Conservation (phyloP, 2,888 invertebrate species). For the Eudemis profundana region DNA sequence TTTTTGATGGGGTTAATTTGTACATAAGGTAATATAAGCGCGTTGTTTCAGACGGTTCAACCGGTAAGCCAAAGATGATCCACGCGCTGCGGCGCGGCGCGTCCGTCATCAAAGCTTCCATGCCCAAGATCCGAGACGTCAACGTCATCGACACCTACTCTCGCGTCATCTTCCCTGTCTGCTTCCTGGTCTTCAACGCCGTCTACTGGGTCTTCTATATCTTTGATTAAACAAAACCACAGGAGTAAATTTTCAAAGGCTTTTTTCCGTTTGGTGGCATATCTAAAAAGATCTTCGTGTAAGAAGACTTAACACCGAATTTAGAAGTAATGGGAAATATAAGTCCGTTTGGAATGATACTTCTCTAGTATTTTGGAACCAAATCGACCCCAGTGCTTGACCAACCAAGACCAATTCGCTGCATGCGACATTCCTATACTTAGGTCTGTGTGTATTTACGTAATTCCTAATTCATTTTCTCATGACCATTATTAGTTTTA, state of each 20-base stretch:
- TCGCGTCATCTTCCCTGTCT: constrained; percentile 96
- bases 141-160: constrained; percentile 99
- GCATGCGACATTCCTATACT: neutral
- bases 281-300: neutral
- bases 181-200: constrained; percentile 97
- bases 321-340: neutral
- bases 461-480: neutral
- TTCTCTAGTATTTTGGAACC: neutral
- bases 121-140: constrained; percentile 98
- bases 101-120: constrained; percentile 93
- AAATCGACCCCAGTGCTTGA: neutral
- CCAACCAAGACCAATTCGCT: neutral
- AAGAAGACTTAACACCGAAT: neutral
- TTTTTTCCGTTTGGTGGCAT: neutral
- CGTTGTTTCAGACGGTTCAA: constrained; percentile 73
- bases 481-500: too few relatives aligned
- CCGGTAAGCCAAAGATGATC: constrained; percentile 89
- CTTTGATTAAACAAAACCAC: constrained; percentile 79
- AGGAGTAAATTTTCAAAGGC: neutral
- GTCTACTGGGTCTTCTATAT: constrained; percentile 98
- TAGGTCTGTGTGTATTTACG: neutral
- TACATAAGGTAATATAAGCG: neutral
- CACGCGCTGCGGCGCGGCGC: constrained; percentile 94
- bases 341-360: neutral
- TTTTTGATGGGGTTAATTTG: too few relatives aligned